Conservation (phyloP, 2,113 vertebrate genomes). For the Psammodynastes pulverulentus region DNA sequence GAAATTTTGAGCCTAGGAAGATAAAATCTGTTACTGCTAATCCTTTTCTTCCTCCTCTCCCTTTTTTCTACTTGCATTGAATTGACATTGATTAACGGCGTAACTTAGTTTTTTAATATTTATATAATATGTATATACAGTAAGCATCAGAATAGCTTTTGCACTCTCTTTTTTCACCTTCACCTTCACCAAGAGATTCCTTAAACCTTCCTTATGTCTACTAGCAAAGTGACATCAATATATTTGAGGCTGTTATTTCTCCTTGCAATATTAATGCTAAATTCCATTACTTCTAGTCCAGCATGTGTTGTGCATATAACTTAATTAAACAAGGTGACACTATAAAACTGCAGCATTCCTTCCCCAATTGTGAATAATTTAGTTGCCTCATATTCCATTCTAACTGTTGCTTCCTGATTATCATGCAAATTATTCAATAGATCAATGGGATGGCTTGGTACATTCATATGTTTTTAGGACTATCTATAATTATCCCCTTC, state of each 20-base stretch:
- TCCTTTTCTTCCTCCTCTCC: not conserved
- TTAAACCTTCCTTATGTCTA: not conserved
- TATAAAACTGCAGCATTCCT: not conserved
- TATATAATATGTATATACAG: not conserved
- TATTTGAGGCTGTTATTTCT: not conserved
- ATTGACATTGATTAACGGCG: not conserved
- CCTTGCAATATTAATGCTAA: not conserved
- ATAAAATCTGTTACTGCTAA: not conserved
- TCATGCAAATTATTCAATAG: not conserved
- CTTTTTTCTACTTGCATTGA: not conserved
- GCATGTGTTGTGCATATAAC: not conserved
- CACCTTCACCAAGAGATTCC: not conserved
- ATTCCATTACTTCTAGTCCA: not conserved
- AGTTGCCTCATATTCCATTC: not conserved
- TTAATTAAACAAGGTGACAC: not conserved
- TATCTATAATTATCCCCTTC: not conserved
- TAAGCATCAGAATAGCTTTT: not conserved
- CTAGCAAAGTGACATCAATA: not conserved
- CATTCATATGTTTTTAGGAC: not conserved
- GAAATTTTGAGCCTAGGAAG: not conserved
- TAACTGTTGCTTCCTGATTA: not conserved
- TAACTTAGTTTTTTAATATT: not conserved
- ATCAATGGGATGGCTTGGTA: not conserved
- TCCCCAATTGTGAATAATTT: not conserved
- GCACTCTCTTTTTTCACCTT: not conserved